phyloP scores from a whole-genome alignment of 2,113 vertebrate species.

The Lonchura striata region DNA sequence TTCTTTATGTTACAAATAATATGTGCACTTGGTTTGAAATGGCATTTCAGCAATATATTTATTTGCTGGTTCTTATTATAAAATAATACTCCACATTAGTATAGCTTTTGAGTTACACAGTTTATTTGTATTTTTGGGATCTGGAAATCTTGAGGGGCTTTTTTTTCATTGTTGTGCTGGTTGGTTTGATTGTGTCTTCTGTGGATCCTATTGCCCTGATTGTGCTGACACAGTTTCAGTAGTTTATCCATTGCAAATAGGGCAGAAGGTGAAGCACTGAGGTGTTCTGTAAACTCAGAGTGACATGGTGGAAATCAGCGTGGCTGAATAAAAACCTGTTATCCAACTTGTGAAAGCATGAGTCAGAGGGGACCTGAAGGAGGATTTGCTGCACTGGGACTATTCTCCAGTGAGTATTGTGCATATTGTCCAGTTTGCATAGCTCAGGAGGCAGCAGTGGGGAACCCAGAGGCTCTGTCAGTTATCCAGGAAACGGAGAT shows the following conservation, averaged over 20 bases:
- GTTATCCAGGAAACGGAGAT: not conserved
- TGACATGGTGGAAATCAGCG: not conserved
- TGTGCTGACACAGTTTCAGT: not conserved
- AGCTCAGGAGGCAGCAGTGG: not conserved
- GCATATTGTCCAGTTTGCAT: not conserved
- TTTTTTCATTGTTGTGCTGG: not conserved
- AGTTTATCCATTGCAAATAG: not conserved
- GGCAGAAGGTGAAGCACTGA: not conserved
- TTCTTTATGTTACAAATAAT: not conserved
- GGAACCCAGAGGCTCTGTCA: not conserved
- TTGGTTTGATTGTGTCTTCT: not conserved
- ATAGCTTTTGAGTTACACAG: not conserved
- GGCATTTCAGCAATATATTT: not conserved
- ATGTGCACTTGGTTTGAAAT: not conserved
- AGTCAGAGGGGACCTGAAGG: not conserved
- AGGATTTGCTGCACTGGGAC: not conserved
- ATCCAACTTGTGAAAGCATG: not conserved
- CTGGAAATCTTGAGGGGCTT: not conserved
- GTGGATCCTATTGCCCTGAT: not conserved
- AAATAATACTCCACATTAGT: not conserved
- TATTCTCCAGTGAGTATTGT: not conserved
- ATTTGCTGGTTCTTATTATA: not conserved
- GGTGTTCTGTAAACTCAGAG: not conserved
- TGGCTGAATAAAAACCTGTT: not conserved
- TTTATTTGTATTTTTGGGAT: not conserved